Evolutionary conservation across 2,113 vertebrate genomes (phyloP), one percentile per base, ranked within the genome.

Genomic region (Pionites leucogaster): DNA sequence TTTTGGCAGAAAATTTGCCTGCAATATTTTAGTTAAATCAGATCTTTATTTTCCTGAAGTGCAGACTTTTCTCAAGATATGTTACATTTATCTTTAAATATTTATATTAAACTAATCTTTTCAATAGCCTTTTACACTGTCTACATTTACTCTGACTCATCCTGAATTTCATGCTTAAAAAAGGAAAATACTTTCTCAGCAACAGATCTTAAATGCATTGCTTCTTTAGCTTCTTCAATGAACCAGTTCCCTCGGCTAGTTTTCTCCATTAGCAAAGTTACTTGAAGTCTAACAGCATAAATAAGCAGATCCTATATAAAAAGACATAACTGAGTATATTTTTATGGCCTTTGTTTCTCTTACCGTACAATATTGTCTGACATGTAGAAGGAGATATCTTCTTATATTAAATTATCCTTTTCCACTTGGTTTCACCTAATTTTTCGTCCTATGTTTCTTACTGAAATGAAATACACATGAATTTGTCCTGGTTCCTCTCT

Each of bases 331-430:
- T 0, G 1, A 78, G 24, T 67, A 46, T 25, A 63, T 47, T 81
- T 95, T 84, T 86, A 74, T 17, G 29, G 23, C 10, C 14, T 94
- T 70, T 85, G 39, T 91, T 95, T 86, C 75, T 94, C 35, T 79
- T 82, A 62, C 11, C 7, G 12, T 77, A 20, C 35, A 76, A 69
- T 88, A 72, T 55, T 50, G 5, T 76, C 57, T 90, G 49, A 49
- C 49, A 65, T 41, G 12, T 42, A 57, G 62, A 89, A 84, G 53
- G 18, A 82, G 14, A 72, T 47, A 72, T 31, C 7, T 14, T 64
- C 12, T 67, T 28, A 33, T 2, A 75, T 60, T 68, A 85, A 87
- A 90, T 88, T 93, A 75, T 79, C 8, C 75, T 76, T 90, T 88
- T 85, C 84, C 59, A 72, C 35, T 85, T 88, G 23, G 5, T 80